Evolutionary conservation across 1,140 invertebrate genomes (phyloP).

Genomic region (Caerostris darwini): DNA sequence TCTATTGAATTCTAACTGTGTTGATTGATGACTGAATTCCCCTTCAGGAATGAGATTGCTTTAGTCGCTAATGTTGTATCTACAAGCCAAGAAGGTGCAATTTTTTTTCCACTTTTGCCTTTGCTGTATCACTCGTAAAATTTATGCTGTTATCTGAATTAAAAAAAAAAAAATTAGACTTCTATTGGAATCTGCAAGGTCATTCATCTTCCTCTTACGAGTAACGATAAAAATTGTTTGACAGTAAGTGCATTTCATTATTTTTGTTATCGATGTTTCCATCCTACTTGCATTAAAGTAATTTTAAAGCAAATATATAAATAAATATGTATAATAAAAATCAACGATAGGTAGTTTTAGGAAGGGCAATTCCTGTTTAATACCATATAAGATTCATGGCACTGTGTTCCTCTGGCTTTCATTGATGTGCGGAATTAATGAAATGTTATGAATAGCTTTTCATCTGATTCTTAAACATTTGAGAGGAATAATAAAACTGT

Average conservation of each 20-base stretch:
- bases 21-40: constrained; percentile 9
- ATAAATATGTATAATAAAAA: background rate
- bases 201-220: background rate
- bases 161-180: background rate
- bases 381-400: no score
- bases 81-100: constrained; percentile 16
- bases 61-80: constrained; percentile 4
- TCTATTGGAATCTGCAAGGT: constrained; percentile 20
- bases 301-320: background rate
- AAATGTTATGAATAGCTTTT: no score
- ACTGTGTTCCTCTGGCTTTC: no score
- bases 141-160: constrained; percentile 33
- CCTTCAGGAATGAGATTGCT: constrained; percentile 20
- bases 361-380: no score
- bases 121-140: constrained; percentile 3
- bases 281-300: constrained; percentile 13
- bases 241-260: constrained; percentile 35
- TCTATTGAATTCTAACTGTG: constrained; percentile 23
- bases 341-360: no score
- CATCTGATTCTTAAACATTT: no score
- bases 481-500: no score
- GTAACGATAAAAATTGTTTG: constrained; percentile 27
- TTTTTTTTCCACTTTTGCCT: background rate
- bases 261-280: constrained; percentile 23
- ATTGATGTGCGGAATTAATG: no score